phyloP scores from a whole-genome alignment of 53 echinoderm and acorn worm genomes.

The Henricia sp. region DNA sequence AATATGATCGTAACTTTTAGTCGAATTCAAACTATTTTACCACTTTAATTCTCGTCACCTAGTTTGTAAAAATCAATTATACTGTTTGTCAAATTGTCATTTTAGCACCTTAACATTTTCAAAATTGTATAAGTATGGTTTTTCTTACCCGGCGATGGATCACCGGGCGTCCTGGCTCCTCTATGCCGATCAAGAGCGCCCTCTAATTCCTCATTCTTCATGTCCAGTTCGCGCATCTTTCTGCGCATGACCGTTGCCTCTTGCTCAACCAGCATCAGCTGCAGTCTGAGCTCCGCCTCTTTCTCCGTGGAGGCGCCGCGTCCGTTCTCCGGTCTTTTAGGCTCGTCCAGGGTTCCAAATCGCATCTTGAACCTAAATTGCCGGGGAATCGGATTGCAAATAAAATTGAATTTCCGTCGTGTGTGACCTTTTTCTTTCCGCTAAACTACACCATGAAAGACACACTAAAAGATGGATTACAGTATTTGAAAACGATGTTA shows the following conservation, averaged over 20 bases:
- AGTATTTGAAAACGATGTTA: no score
- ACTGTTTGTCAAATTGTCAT: no score
- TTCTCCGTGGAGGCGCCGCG: conserved; percentile 90
- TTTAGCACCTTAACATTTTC: no score
- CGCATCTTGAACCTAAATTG: conserved; percentile 83
- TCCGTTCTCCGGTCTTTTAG: conserved; percentile 75
- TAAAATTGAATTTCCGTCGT: no score
- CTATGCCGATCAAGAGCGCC: conserved; percentile 77
- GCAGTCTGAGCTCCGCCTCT: conserved; percentile 95
- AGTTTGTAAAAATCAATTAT: no score
- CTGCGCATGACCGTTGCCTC: conserved; percentile 94
- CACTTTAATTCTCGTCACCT: no score
- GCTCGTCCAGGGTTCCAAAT: conserved; percentile 94
- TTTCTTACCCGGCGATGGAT: conserved; percentile 14
- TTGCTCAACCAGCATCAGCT: conserved; percentile 95
- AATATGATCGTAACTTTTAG: no score
- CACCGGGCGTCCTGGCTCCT: not conserved
- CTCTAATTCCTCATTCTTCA: conserved; percentile 86
- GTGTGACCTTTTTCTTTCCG: not conserved
- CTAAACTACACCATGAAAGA: not conserved
- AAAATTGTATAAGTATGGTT: no score
- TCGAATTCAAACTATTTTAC: no score
- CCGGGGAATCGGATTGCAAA: no score
- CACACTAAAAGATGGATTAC: not conserved
- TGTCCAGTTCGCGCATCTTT: conserved; percentile 85